Conservation (phyloP, 2,113 vertebrate species). For the Oreamnos americanus region DNA sequence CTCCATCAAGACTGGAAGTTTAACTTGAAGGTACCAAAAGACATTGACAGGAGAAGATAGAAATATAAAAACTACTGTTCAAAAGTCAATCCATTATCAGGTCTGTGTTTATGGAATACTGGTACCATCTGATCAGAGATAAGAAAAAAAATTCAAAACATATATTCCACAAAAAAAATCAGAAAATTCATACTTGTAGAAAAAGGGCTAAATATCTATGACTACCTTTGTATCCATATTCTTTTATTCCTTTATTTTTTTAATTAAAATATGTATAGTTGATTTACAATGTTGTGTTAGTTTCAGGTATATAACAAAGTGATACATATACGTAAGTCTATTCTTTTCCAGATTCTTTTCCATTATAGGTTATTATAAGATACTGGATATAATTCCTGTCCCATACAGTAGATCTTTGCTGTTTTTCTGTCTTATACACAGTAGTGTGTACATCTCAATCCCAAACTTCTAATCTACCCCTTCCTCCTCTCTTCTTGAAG, state of each 20-base stretch:
- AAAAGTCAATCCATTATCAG: neutral
- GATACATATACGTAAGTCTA: neutral
- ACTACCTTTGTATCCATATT: neutral
- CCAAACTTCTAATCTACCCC: neutral
- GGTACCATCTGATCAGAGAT: neutral
- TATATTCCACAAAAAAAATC: neutral
- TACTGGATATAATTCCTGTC: neutral
- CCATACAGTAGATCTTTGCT: neutral
- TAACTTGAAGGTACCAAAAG: neutral
- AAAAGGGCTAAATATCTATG: neutral
- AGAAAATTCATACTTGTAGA: neutral
- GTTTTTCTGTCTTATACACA: neutral
- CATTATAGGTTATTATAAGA: neutral
- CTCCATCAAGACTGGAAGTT: neutral
- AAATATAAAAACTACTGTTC: neutral
- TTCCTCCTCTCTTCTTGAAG: neutral
- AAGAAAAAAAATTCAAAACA: slow-evolving; percentile 13
- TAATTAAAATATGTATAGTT: neutral
- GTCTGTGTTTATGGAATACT: neutral
- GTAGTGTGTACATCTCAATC: neutral
- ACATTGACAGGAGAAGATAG: neutral
- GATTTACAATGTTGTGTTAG: neutral
- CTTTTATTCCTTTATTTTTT: neutral
- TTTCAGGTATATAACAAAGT: neutral
- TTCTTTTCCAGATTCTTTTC: neutral